Base-by-base conservation (phyloP, 2,888 invertebrate genomes). In the Caenorhabditis angaria region DNA sequence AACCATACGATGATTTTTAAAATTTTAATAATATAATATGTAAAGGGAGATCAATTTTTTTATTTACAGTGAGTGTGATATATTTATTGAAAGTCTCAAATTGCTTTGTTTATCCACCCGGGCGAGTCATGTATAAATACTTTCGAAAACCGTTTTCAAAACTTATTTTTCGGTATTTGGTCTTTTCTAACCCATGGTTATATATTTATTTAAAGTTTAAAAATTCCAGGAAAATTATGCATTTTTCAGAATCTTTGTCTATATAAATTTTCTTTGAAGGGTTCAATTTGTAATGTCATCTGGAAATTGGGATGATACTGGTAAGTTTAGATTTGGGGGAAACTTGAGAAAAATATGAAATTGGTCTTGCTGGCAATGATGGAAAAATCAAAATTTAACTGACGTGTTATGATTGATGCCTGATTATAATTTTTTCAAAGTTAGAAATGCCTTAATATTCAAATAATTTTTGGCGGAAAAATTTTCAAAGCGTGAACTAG, bases 281-380 rank as follows among this genome's bases (percentile, higher is more conserved):
- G 71, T 71, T 71, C 71, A 70, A 64, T 65, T 62, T 61, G 65
- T 65, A 47, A 67, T 66, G 73, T 64, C 65, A 58, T 32, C 58
- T 4, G 53, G 48, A 54, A 69, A 69, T 70, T 74, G 74, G 74
- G 74, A 74, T 66, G 74, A 69, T 29, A 74, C 58, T 51, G 74
- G 74, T 74, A 12, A 57, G 74, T 61, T 55, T 53, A 35, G 35
- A 22, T 51, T 56, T 12, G 1, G 22, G n/a, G 51, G 18, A 54
- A 27, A 54, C n/a, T n/a, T n/a, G n/a, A n/a, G n/a, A n/a, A n/a
- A n/a, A n/a, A n/a, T n/a, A n/a, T n/a, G n/a, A n/a, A n/a, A n/a
- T n/a, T n/a, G n/a, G n/a, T n/a, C n/a, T n/a, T n/a, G n/a, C n/a
- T n/a, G n/a, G n/a, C n/a, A n/a, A n/a, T n/a, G n/a, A n/a, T n/a